Evolutionary conservation across 2,797 vertebrate species (phyloP), one percentile per base, ranked within the genome.

Genomic region (Melanogrammus aeglefinus): DNA sequence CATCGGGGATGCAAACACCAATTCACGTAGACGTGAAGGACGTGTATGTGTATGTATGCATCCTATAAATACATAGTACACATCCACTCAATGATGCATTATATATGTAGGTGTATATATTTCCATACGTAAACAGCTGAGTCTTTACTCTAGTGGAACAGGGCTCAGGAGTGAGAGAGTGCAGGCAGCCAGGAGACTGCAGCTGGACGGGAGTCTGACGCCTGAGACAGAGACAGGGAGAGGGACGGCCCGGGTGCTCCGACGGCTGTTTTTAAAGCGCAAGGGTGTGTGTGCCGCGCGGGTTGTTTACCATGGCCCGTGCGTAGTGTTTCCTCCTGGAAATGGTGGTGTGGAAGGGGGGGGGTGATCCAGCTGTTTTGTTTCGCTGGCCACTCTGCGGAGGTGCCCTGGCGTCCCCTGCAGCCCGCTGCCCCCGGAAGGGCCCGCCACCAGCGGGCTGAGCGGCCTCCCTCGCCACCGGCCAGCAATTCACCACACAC

Each of bases 221-320:
- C 73, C 77, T 21, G n/a, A n/a, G 73, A 33, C 71, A 82, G 80
- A 79, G 14, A 35, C 4, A 83, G 76, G 86, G 72, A 27, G 41
- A 75, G 78, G 78, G 77, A 89, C 88, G 82, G 87, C 8, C 38
- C 84, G 73, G 76, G 74, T 89, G 89, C 87, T 84, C 81, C 85
- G 83, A 90, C 79, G 79, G 84, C 83, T 73, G 90, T 89, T 91
- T 91, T 92, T 91, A 92, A 91, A 91, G 88, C 83, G 24, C 78
- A 81, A 78, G 80, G 81, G 81, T 86, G 78, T 86, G 44, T 81
- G 24, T 66, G 77, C 14, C 13, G 47, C 18, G 47, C 16, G 13
- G 13, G 88, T 86, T 88, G 88, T 91, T 91, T 90, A 83, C 86
- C 77, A 84, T 87, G 75, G 78, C 77, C 80, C 4, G 77, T 79